Conservation (phyloP, 2,888 invertebrate genomes). For the Drosophila paranaensis region DNA sequence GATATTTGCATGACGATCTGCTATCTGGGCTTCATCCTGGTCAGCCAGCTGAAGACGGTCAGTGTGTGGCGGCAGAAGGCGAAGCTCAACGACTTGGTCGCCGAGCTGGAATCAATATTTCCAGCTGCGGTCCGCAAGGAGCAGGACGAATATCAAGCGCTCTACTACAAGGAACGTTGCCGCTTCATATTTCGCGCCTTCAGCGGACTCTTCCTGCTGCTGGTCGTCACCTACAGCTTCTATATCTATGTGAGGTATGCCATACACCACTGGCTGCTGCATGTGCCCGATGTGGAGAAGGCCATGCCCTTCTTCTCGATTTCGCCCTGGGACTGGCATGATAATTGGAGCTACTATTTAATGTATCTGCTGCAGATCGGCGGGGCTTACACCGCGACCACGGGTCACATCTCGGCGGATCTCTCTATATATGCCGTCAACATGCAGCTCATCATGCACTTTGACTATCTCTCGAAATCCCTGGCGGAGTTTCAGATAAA, state of each 20-base stretch:
- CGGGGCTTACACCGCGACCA: constrained; percentile 59
- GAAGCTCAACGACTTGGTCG: constrained; percentile 27
- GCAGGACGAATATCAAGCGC: constrained; percentile 33
- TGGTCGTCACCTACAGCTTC: constrained; percentile 30
- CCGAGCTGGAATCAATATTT: constrained; percentile 49
- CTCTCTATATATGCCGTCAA: constrained; percentile 65
- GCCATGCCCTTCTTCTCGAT: constrained; percentile 34
- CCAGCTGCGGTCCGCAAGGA: constrained; percentile 14
- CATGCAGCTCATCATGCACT: constrained; percentile 77
- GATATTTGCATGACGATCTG: constrained; percentile 43
- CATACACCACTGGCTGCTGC: constrained; percentile 34
- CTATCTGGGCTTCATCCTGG: constrained; percentile 37
- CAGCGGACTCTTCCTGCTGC: constrained; percentile 19
- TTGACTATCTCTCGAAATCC: constrained; percentile 56
- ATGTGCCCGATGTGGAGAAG: constrained; percentile 16
- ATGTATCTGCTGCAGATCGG: constrained; percentile 52
- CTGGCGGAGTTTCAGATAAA: constrained; percentile 15
- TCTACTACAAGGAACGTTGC: constrained; percentile 23
- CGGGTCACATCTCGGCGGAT: constrained; percentile 68
- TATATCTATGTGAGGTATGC: constrained; percentile 25
- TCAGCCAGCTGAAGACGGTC: constrained; percentile 39
- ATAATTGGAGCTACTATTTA: constrained; percentile 52
- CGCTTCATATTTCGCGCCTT: constrained; percentile 29
- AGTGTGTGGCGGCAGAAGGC: constrained; percentile 33
- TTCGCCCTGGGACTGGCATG: constrained; percentile 58